phyloP scores from a whole-genome alignment of 2,888 invertebrate genomes.

The Meghimatium bilineatum region DNA sequence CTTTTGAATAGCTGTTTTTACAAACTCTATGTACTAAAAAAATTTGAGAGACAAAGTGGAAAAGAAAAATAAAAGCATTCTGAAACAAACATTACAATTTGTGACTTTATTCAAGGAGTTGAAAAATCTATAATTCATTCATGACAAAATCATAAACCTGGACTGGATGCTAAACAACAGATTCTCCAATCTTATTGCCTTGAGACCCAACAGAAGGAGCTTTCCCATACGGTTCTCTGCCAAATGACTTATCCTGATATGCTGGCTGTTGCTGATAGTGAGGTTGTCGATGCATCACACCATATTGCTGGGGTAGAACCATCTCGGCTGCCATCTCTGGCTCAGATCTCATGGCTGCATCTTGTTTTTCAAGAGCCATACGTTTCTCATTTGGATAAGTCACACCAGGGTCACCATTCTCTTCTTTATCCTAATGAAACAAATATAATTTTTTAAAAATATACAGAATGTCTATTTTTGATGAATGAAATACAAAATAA shows the following conservation, averaged over 20 bases:
- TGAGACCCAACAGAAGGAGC: conserved; percentile 30
- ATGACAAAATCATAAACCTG: neutral
- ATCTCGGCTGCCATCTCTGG: conserved; percentile 2
- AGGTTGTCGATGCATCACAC: neutral
- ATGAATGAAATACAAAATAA: too few species aligned
- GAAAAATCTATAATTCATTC: neutral
- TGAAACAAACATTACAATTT: too few species aligned
- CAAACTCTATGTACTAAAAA: too few species aligned
- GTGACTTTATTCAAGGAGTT: too few species aligned
- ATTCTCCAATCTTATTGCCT: conserved; percentile 32
- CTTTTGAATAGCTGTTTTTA: too few species aligned
- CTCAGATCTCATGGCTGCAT: conserved; percentile 41
- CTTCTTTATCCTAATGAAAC: conserved; percentile 42
- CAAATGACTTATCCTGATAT: conserved; percentile 10
- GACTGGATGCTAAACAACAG: conserved; percentile 27
- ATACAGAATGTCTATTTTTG: too few species aligned
- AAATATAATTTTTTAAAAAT: too few species aligned
- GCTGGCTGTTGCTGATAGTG: conserved; percentile 38
- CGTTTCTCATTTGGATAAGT: conserved; percentile 28
- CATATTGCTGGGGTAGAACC: neutral
- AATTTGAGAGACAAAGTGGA: too few species aligned
- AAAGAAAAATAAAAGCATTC: too few species aligned
- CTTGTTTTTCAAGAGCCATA: conserved; percentile 42
- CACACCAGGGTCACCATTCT: conserved; percentile 44
- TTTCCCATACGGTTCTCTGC: conserved; percentile 14